These are phyloP conservation scores for Cydia pomonella DNA, from an alignment of 1,140 invertebrate genomes.

Conservation along the genomic window DNA sequence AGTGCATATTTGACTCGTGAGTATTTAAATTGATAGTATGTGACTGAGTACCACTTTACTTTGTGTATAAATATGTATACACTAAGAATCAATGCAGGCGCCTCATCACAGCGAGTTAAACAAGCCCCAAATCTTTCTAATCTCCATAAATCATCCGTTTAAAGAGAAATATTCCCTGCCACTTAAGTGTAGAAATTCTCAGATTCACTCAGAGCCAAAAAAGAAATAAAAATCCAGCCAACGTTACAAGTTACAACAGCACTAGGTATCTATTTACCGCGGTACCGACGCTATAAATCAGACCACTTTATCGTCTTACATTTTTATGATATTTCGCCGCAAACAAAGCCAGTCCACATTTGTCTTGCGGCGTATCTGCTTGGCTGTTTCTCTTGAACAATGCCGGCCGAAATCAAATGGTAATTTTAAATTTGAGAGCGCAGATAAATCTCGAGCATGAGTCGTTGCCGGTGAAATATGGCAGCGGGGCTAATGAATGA, in stretches of 20 bases:
- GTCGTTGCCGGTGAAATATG: conserved; percentile 16
- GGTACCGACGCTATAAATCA: conserved; percentile 48
- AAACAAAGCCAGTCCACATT: conserved; percentile 57
- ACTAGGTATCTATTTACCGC: conserved; percentile 30
- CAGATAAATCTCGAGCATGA: conserved; percentile 18
- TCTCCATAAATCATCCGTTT: not conserved
- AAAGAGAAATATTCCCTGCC: not conserved
- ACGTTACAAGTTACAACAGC: not conserved
- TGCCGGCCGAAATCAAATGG: conserved; percentile 51
- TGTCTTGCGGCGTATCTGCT: conserved; percentile 51
- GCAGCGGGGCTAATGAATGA: conserved; percentile 15
- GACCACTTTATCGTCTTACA: conserved; percentile 60
- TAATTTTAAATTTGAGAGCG: conserved; percentile 55
- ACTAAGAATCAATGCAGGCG: no score
- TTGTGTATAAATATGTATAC: no score
- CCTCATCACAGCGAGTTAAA: no score
- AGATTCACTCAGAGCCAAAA: conserved; percentile 3
- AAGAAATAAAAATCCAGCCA: conserved; percentile 1
- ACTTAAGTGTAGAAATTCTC: conserved; percentile 1
- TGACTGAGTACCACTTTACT: no score
- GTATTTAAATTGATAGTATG: no score
- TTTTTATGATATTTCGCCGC: conserved; percentile 61
- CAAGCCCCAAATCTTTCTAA: not conserved
- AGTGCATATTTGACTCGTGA: no score
- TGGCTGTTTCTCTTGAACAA: conserved; percentile 52